phyloP scores from a whole-genome alignment of 53 echinoderm and acorn worm species.

The Astropecten irregularis region DNA sequence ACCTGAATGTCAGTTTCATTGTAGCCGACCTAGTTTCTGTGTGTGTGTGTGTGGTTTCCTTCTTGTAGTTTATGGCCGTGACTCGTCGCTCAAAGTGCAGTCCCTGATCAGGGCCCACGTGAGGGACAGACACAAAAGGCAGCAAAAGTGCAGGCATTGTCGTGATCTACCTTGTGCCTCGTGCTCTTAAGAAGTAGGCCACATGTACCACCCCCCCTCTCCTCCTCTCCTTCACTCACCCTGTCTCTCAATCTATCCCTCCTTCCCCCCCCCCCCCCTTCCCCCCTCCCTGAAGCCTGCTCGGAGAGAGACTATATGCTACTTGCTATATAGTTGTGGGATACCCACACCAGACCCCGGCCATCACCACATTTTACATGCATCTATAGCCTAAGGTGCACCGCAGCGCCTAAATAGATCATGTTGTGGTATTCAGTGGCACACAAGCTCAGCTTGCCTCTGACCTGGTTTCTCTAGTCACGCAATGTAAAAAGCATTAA shows the following conservation, averaged over 20 bases:
- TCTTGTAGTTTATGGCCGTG: constrained; percentile 21
- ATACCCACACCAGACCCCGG: too few species aligned
- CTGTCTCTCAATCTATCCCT: neutral
- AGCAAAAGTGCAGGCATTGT: constrained; percentile 39
- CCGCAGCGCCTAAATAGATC: constrained; percentile 38
- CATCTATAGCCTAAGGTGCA: constrained; percentile 28
- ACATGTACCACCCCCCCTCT: neutral
- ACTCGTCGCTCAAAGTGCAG: constrained; percentile 45
- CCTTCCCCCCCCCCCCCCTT: neutral
- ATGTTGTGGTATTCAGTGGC: constrained; percentile 42
- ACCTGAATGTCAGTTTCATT: constrained; percentile 17
- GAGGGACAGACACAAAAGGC: constrained; percentile 26
- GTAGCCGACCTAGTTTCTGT: constrained; percentile 43
- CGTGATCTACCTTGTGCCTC: neutral
- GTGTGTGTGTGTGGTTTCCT: too few species aligned
- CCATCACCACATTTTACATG: constrained; percentile 11
- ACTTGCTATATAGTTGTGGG: neutral
- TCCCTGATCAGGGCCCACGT: constrained; percentile 12
- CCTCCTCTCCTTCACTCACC: neutral
- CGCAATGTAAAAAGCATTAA: constrained; percentile 28
- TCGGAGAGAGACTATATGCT: neutral
- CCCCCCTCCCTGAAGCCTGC: neutral
- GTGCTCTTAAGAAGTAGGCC: constrained; percentile 26
- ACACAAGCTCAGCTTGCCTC: constrained; percentile 14
- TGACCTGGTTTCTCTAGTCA: constrained; percentile 57